Evolutionary conservation across 2,113 vertebrate genomes (phyloP).

Genomic region (Aspiorhynchus laticeps): DNA sequence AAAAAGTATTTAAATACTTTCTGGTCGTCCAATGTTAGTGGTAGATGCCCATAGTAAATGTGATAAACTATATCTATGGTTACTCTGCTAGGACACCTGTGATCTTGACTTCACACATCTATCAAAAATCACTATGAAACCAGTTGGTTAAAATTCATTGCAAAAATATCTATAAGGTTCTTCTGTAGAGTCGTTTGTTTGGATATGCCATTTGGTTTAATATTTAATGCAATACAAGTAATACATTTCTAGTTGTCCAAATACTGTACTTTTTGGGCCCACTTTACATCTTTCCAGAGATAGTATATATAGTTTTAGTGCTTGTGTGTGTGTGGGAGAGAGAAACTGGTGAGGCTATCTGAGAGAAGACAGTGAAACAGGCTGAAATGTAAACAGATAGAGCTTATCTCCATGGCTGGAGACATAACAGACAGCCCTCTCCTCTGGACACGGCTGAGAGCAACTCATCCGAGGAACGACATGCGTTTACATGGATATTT

Average conservation of each 20-base stretch:
- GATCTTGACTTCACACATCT: neutral
- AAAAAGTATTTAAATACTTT: too few species aligned
- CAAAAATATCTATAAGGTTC: neutral
- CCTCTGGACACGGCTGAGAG: slow-evolving; percentile 44
- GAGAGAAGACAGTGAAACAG: slow-evolving; percentile 46
- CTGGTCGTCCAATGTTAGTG: neutral
- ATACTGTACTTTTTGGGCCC: neutral
- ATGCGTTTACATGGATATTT: slow-evolving; percentile 44
- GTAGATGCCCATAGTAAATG: neutral
- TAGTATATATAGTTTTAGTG: neutral
- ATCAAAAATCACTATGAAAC: neutral
- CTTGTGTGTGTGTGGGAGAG: neutral
- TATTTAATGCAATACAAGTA: neutral
- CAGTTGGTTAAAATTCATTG: neutral
- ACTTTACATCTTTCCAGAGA: neutral
- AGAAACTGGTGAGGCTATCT: slow-evolving; percentile 38
- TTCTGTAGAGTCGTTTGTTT: neutral
- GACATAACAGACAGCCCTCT: slow-evolving; percentile 58
- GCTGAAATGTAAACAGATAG: slow-evolving; percentile 65
- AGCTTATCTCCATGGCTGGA: slow-evolving; percentile 66
- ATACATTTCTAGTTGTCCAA: neutral
- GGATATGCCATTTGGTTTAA: neutral
- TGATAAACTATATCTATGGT: neutral
- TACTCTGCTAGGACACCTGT: neutral
- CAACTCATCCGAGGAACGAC: slow-evolving; percentile 1